phyloP scores from a whole-genome alignment of 2,797 vertebrate genomes.

The Novumbra hubbsi region DNA sequence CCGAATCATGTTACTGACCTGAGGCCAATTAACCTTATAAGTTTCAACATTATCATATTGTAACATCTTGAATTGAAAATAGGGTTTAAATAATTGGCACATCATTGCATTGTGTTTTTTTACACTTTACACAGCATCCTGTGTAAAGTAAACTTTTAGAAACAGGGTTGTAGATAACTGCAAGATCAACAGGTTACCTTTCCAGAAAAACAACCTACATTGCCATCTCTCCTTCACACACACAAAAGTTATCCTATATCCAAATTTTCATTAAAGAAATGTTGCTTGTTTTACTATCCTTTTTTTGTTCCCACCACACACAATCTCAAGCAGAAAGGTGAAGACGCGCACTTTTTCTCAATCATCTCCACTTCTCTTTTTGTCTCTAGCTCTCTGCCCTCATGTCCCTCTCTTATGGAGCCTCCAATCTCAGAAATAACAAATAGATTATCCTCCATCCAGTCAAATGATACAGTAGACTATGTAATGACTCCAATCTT shows the following conservation, averaged over 20 bases:
- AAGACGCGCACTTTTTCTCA: slow-evolving; percentile 2
- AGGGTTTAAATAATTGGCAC: no score
- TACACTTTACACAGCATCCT: no score
- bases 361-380: neutral
- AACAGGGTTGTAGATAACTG: neutral
- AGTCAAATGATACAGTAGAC: neutral
- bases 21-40: no score
- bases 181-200: neutral
- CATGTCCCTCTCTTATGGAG: neutral
- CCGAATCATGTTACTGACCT: no score
- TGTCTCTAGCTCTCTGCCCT: neutral
- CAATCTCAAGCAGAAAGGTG: neutral
- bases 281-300: no score
- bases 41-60: no score
- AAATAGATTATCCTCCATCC: neutral
- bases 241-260: neutral
- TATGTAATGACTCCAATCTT: neutral
- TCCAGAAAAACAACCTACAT: neutral
- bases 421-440: neutral
- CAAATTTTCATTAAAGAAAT: no score
- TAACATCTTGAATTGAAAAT: no score
- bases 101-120: no score
- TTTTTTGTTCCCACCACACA: neutral
- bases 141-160: no score
- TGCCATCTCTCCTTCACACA: neutral